Base-by-base conservation (phyloP, 2,888 invertebrate species). In the Andrena fulva region DNA sequence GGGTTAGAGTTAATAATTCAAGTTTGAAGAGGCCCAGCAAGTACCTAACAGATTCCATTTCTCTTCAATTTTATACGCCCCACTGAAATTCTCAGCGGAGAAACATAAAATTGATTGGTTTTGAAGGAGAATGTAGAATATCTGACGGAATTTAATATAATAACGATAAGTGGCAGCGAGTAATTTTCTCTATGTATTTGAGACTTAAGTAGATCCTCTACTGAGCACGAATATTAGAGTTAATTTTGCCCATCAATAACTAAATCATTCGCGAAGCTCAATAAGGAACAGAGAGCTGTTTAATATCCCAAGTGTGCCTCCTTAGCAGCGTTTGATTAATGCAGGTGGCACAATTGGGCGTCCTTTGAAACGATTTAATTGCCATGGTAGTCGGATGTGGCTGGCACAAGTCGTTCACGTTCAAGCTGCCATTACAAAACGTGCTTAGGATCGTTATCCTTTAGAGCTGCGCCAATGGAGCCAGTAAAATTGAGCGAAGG, bases 331-430 rank as follows among this genome's bases (percentile, higher is more conserved):
- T 76, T 68, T 80, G 75, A 75, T 71, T 72, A 76, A 75, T 69
- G 35, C 71, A 73, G 31, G 35, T 71, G 35, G 24, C 67, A 68
- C 62, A 63, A 31, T 68, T 59, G 56, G 48, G 64, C 48, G 8
- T 52, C 68, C 68, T 72, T 72, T 72, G 72, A 63, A 71, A 59
- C 12, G 60, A 70, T 76, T 64, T 59, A 72, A 80, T 82, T 72
- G 54, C n/a, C 62, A 31, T 27, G 50, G 56, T 54, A 52, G 54
- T 56, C 29, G 24, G 63, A 67, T 64, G 63, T 68, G 54, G 75
- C 27, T 12, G 42, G 42, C 24, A 33, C 52, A 29, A 60, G 59
- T 31, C 20, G 68, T 62, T 63, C 54, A 35, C 63, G 52, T 56
- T 20, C 27, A 29, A 8, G 27, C 60, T 52, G 29, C 12, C 12